Base-by-base conservation (phyloP, 2,113 vertebrate species). In the Brachypodius melanocephalos region DNA sequence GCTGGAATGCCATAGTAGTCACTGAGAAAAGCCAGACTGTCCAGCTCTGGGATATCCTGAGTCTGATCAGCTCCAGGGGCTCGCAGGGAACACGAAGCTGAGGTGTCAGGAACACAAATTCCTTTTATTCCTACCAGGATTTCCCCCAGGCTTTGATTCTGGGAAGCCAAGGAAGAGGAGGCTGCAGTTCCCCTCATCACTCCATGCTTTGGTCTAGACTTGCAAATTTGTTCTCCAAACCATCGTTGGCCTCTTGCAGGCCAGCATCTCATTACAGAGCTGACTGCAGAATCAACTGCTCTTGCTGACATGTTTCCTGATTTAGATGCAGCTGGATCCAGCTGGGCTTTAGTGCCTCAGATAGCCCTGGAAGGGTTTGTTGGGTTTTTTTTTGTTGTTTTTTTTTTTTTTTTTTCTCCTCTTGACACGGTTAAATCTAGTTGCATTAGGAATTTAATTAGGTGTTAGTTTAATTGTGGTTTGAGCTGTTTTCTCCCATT, bases 401-500 rank as follows among this genome's bases (percentile, higher is more conserved):
- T 85, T 57, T 54, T 46, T 51, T 22, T 4, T 14, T 2, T 57
- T 25, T 5, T 14, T 2, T 0, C 13, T 15, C 29, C 55, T 45
- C 94, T 81, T 93, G 90, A 96, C 90, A 91, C 3, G 0, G 91
- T 95, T 94, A 89, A 95, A 94, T 90, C 91, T 61, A 49, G 81
- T 91, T 93, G 58, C 85, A 79, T 89, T 95, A 86, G 63, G 96
- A 80, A 54, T 95, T 96, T 96, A 97, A 97, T 96, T 94, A 95
- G 92, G 85, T 97, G 82, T 65, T 92, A 71, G 85, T 90, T 97
- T 97, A 96, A 96, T 92, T 86, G 81, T 95, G 48, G 80, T 67
- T 89, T 54, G 92, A 93, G 90, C 90, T 91, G 61, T 45, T 89
- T 75, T 83, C 72, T 91, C 52, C 85, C 83, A 78, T 95, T 95